Evolutionary conservation across 2,113 vertebrate genomes (phyloP), one percentile per base, ranked within the genome.

Genomic region (Jaculus jaculus): DNA sequence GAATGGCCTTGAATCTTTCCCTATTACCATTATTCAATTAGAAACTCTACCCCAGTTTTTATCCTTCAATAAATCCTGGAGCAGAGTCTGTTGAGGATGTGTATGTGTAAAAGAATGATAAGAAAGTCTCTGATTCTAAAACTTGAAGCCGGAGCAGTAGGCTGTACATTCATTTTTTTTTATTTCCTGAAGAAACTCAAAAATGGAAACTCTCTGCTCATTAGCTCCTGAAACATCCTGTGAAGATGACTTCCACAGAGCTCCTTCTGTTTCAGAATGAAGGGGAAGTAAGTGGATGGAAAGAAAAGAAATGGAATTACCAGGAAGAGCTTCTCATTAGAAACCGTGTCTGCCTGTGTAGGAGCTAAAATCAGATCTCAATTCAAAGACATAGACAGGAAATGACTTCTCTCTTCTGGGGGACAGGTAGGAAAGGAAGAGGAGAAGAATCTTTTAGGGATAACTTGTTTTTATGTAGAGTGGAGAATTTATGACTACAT

Each of bases 1-100:
- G 58, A 96, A 96, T 42, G 65, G 77, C 61, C 54, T 80, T 78
- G 63, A 83, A 95, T 90, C 88, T 90, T 81, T 90, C 74, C 89
- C 83, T 89, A 80, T 96, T 92, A 88, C 83, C 72, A n/a, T 86
- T 72, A 90, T 95, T 96, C 73, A 91, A 58, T 97, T 93, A 93
- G 74, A 92, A 92, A 91, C 21, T 12, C 10, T 92, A 91, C 11
- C 87, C 91, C 32, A 92, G 83, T 96, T 96, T 95, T 92, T 74
- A 87, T 39, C 87, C 91, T 92, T 79, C 92, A 89, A 13, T 84
- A 80, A 91, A 90, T 63, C 80, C 75, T 47, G 58, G 39, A 95
- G 30, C 24, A 26, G 34, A 74, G 61, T 54, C 95, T 89, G n/a
- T 39, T 18, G n/a, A 95, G n/a, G 39, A 13, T 0, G 16, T 61